Evolutionary conservation across 2,888 invertebrate species (phyloP).

Genomic region (Drosophila kanekoi): DNA sequence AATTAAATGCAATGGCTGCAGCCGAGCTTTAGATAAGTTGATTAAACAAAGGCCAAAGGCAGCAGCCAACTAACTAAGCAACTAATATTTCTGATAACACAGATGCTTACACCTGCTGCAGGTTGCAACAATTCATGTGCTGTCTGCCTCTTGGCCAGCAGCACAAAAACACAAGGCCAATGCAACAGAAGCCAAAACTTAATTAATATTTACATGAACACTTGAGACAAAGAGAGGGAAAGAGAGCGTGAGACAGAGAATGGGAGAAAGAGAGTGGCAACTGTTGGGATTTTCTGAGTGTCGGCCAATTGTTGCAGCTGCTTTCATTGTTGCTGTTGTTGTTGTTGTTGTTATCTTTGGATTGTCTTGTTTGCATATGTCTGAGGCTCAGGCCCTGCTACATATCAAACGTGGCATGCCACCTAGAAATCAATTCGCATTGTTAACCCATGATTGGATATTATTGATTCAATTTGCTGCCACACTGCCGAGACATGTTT

Average conservation of each 20-base stretch:
- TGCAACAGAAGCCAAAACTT: constrained; percentile 70
- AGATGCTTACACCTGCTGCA: constrained; percentile 31
- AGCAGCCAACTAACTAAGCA: constrained; percentile 47
- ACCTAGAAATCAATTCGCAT: constrained; percentile 80
- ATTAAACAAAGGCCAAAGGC: constrained; percentile 61
- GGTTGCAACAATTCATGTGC: background rate
- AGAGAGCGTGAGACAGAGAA: background rate
- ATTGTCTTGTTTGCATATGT: constrained; percentile 66
- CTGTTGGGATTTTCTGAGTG: constrained; percentile 5
- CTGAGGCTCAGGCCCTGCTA: background rate
- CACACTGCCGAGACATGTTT: constrained; percentile 75
- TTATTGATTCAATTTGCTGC: constrained; percentile 83
- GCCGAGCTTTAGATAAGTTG: constrained; percentile 39
- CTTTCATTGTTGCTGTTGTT: constrained; percentile 29
- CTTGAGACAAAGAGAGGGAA: constrained; percentile 23
- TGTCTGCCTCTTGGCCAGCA: constrained; percentile 19
- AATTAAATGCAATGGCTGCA: constrained; percentile 57
- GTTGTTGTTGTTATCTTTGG: constrained; percentile 51
- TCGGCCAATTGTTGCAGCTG: constrained; percentile 43
- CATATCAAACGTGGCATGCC: constrained; percentile 55
- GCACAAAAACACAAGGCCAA: constrained; percentile 47
- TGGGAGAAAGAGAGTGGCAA: background rate
- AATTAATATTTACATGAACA: constrained; percentile 79
- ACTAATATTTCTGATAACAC: constrained; percentile 54
- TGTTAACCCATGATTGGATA: constrained; percentile 83